Evolutionary conservation across 2,113 vertebrate species (phyloP).

Genomic region (Tautogolabrus adspersus): DNA sequence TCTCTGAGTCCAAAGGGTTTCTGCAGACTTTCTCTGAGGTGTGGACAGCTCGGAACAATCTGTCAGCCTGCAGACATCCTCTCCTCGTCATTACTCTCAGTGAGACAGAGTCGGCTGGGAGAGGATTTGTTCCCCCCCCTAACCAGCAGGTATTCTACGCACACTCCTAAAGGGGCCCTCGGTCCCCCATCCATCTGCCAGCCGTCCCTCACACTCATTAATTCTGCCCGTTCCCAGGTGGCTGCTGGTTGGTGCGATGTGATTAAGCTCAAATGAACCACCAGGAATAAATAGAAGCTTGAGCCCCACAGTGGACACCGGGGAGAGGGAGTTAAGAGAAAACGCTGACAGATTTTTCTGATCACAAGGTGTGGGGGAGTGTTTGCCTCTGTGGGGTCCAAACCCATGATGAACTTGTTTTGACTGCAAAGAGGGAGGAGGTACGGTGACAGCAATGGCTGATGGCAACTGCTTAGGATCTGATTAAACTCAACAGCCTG

Average conservation of each 20-base stretch:
- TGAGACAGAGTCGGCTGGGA: constrained; percentile 48
- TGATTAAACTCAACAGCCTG: constrained; percentile 23
- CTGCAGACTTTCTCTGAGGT: constrained; percentile 35
- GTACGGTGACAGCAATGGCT: background rate
- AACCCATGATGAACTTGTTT: constrained; percentile 27
- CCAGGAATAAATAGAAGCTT: constrained; percentile 65
- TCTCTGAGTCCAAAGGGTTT: constrained; percentile 37
- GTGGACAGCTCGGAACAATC: constrained; percentile 58
- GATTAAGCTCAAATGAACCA: constrained; percentile 72
- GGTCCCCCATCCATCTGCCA: constrained; percentile 62
- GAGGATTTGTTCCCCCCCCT: constrained; percentile 7
- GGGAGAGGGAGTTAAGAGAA: constrained; percentile 10
- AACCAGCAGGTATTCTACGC: constrained; percentile 49
- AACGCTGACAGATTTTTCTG: constrained; percentile 47
- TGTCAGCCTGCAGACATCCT: constrained; percentile 56
- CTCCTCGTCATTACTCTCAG: constrained; percentile 53
- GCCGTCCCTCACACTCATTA: constrained; percentile 70
- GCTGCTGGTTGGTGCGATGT: constrained; percentile 62
- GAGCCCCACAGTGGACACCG: constrained; percentile 25
- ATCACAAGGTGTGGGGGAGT: constrained; percentile 48
- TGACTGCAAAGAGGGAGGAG: constrained; percentile 3
- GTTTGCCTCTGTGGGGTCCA: constrained; percentile 37
- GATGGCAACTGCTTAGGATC: constrained; percentile 18
- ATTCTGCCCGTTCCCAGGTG: constrained; percentile 67
- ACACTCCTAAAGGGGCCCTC: constrained; percentile 45